Conservation (phyloP, 2,888 invertebrate genomes). For the Hirtodrosophila alboralis region DNA sequence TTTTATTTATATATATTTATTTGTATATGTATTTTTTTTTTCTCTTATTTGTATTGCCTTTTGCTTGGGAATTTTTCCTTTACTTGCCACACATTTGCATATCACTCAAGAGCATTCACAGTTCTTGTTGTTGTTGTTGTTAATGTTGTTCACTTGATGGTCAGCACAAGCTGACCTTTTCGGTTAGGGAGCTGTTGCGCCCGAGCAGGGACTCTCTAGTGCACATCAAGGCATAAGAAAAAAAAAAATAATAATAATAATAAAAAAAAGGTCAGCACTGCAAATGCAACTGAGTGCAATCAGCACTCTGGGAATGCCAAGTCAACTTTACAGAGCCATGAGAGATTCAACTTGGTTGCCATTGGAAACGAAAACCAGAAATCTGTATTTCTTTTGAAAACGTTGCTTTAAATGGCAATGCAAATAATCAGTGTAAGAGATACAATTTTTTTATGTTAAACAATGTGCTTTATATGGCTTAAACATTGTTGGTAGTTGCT, state of each 20-base stretch:
- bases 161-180: conserved; percentile 45
- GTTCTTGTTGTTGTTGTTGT: conserved; percentile 10
- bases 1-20: no score
- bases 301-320: conserved; percentile 28
- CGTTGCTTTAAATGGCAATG: conserved; percentile 11
- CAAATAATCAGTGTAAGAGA: conserved; percentile 1
- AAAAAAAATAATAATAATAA: no score
- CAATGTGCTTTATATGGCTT: no score
- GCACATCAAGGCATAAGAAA: conserved; percentile 14
- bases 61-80: conserved; percentile 26
- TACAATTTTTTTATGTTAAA: no score
- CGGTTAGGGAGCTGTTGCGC: neutral
- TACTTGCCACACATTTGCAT: conserved; percentile 47
- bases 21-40: no score
- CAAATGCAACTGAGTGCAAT: conserved; percentile 15
- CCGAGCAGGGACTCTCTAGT: conserved; percentile 14
- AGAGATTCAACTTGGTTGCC: conserved; percentile 16
- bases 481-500: no score
- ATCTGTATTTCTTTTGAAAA: conserved; percentile 7
- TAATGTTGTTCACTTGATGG: conserved; percentile 38
- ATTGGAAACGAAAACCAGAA: conserved; percentile 1
- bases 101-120: conserved; percentile 24
- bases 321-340: conserved; percentile 9
- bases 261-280: conserved; percentile 17
- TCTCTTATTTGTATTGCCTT: conserved; percentile 4